These are phyloP conservation scores for Luidia sarsii DNA, from an alignment of 53 echinoderm and acorn worm species.

Conservation along the genomic window DNA sequence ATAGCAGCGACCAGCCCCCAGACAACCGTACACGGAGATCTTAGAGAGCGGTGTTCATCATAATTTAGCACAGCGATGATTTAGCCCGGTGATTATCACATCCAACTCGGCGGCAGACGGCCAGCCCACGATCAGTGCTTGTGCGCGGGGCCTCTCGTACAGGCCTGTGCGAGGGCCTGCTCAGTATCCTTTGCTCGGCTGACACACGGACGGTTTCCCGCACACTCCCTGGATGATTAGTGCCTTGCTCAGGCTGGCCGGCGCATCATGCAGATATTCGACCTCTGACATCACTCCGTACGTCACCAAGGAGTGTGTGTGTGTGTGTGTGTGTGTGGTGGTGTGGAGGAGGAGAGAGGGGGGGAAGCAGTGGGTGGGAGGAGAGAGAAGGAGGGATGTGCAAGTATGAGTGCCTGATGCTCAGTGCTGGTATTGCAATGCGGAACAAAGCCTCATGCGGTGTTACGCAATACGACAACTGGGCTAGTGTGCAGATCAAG, in stretches of 20 bases:
- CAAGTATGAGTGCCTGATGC: not conserved
- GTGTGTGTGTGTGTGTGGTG: no score
- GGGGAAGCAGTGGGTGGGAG: no score
- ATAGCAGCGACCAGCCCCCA: no score
- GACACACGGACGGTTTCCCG: slow-evolving; percentile 41
- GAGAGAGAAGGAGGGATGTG: no score
- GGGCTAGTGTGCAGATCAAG: slow-evolving; percentile 1
- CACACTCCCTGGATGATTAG: slow-evolving; percentile 49
- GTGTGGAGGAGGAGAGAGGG: no score
- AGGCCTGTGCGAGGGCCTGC: not conserved
- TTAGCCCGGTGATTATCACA: slow-evolving; percentile 53
- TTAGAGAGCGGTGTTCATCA: slow-evolving; percentile 37
- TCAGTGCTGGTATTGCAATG: slow-evolving; percentile 27
- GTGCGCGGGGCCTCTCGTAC: not conserved
- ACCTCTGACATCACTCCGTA: slow-evolving; percentile 41
- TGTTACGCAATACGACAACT: slow-evolving; percentile 39
- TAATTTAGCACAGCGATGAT: slow-evolving; percentile 55
- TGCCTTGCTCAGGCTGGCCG: slow-evolving; percentile 36
- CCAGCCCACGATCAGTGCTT: slow-evolving; percentile 11
- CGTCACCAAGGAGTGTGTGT: slow-evolving; percentile 8
- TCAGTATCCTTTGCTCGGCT: slow-evolving; percentile 46
- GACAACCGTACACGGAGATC: no score
- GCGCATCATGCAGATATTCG: slow-evolving; percentile 48
- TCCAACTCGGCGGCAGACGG: slow-evolving; percentile 38
- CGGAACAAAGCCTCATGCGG: slow-evolving; percentile 29